Evolutionary conservation across 2,888 invertebrate genomes (phyloP).

Genomic region (Hypselothyrea guttata): DNA sequence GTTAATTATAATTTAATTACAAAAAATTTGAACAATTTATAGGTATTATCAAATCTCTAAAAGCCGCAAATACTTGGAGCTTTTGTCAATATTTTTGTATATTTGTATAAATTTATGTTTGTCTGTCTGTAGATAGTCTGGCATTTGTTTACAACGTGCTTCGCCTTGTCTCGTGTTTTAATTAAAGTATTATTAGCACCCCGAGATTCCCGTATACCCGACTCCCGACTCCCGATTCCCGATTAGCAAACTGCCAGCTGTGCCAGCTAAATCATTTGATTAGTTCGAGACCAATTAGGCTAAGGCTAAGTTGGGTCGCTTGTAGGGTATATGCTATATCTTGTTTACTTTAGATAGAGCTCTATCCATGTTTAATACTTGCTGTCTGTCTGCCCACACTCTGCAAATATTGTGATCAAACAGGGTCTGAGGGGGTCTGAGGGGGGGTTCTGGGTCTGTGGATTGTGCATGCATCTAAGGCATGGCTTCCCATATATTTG

Average conservation of each 20-base stretch:
- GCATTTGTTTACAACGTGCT: slow-evolving; percentile 52
- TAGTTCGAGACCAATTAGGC: slow-evolving; percentile 12
- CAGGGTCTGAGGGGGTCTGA: slow-evolving; percentile 12
- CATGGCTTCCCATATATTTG: slow-evolving; percentile 20
- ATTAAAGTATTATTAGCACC: slow-evolving; percentile 39
- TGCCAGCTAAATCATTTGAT: slow-evolving; percentile 18
- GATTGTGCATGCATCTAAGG: slow-evolving; percentile 36
- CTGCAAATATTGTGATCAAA: slow-evolving; percentile 43
- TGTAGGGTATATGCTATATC: neutral
- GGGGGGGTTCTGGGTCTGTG: neutral
- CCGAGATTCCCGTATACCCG: neutral
- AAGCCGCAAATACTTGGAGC: too few species aligned
- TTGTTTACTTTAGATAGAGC: slow-evolving; percentile 42
- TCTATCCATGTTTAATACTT: slow-evolving; percentile 2
- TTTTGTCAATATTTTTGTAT: slow-evolving; percentile 18
- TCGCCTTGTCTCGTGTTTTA: slow-evolving; percentile 5
- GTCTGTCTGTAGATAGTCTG: slow-evolving; percentile 5
- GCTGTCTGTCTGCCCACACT: too few species aligned
- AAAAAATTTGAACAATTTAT: too few species aligned
- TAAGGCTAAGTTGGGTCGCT: neutral
- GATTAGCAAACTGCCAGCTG: slow-evolving; percentile 18
- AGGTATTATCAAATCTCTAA: too few species aligned
- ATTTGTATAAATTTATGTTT: neutral
- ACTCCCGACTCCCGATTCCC: neutral
- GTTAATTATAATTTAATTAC: too few species aligned